Evolutionary conservation across 2,113 vertebrate genomes (phyloP).

Genomic region (Nycticebus coucang): DNA sequence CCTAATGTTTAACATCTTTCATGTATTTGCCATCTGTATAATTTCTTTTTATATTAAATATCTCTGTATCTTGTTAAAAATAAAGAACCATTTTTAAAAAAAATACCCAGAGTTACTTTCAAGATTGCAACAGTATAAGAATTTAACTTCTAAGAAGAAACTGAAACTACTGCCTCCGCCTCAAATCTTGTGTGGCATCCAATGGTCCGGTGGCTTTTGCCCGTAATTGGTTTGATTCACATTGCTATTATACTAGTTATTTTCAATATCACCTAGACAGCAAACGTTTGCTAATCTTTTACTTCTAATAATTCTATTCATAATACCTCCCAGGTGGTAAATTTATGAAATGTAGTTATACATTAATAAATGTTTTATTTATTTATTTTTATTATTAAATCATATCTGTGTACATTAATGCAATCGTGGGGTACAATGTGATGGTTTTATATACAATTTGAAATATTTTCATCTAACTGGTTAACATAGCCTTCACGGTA

Average conservation of each 20-base stretch:
- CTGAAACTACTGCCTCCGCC: neutral
- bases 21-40: neutral
- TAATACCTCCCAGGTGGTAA: neutral
- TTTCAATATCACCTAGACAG: neutral
- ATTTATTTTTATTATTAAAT: too few relatives aligned
- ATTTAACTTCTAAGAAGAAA: conserved; percentile 9
- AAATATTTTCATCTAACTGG: too few relatives aligned
- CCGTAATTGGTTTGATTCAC: neutral
- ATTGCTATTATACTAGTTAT: neutral
- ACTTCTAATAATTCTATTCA: neutral
- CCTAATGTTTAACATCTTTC: neutral
- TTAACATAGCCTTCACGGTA: too few relatives aligned
- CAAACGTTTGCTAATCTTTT: neutral
- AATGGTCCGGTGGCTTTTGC: neutral
- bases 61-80: neutral
- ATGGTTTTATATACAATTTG: too few relatives aligned
- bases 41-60: neutral
- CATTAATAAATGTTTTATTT: neutral
- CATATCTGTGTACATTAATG: too few relatives aligned
- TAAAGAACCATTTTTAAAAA: neutral
- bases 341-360: conserved; percentile 1
- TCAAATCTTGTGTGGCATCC: accelerated
- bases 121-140: neutral
- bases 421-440: too few relatives aligned
- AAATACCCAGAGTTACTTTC: neutral